phyloP scores from a whole-genome alignment of 2,797 vertebrate species.

The Chloroceryle inda region DNA sequence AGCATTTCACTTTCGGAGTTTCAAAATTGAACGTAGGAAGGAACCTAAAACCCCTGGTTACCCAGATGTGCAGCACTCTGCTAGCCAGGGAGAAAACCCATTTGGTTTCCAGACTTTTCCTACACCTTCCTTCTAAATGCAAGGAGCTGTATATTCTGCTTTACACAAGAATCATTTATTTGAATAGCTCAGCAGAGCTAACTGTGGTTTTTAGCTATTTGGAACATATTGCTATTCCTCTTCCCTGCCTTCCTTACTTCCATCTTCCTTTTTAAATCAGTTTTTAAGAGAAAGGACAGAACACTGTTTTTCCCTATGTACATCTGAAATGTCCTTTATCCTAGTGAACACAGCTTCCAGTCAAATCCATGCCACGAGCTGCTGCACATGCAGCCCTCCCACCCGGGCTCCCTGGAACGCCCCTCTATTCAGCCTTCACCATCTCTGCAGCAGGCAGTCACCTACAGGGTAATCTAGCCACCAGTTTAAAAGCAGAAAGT shows the following conservation, averaged over 20 bases:
- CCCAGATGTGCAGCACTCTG: background rate
- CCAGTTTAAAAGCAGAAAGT: background rate
- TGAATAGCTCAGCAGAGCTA: background rate
- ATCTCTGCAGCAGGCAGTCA: background rate
- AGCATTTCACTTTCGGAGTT: background rate
- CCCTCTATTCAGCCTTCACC: rapidly evolving
- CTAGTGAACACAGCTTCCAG: background rate
- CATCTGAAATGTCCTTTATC: background rate
- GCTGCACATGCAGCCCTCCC: background rate
- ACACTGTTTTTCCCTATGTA: rapidly evolving
- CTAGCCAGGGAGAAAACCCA: background rate
- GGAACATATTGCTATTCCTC: background rate
- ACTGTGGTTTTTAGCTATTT: background rate
- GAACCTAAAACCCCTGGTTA: background rate
- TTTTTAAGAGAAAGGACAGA: background rate
- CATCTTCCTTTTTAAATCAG: background rate
- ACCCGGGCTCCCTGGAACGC: rapidly evolving
- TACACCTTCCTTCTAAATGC: background rate
- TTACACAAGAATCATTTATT: background rate
- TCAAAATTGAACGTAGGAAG: background rate
- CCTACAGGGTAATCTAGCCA: too few relatives aligned
- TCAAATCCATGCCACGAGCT: rapidly evolving
- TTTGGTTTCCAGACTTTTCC: background rate
- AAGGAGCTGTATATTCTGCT: background rate
- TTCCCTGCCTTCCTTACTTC: background rate